Base-by-base conservation (phyloP, 1,140 invertebrate genomes). In the Lineus longissimus region DNA sequence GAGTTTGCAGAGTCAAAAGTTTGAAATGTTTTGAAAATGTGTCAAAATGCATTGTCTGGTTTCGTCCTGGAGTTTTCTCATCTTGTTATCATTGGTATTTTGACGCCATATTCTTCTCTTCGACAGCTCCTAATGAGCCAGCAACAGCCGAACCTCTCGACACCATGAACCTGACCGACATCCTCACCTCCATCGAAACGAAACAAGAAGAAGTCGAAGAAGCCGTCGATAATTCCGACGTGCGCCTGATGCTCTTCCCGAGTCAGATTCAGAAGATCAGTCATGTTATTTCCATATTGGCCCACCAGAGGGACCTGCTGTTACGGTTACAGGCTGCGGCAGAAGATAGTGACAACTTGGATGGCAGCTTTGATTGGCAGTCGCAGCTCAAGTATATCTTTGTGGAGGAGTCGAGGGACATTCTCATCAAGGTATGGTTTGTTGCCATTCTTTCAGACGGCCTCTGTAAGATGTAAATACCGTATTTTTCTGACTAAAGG, bases 221-320 rank as follows among this genome's bases (percentile, higher is more conserved):
- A 51, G n/a, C 55, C 2, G 69, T 64, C 29, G 17, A 57, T 25
- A 43, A 17, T 1, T 51, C 58, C 23, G 72, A 75, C 22, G 19
- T 74, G 22, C 74, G 69, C 63, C 70, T 76, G 41, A 71, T 76
- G 66, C 62, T 78, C 62, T 78, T 78, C 60, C 78, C 76, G 4
- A 72, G 72, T 62, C 76, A 78, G 69, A 76, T 78, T 25, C 76
- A 78, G 43, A 80, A 80, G 66, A 68, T 78, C 11, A 73, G 67
- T 19, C 69, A 65, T 29, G 58, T 80, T 2, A 59, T 80, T 17
- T 65, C 76, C 6, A 64, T 77, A 6, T 62, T 77, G 30, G 73
- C 76, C 19, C 74, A 78, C 59, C 67, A 72, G 31, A 65, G 78
- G 27, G 76, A 80, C 63, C 63, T 77, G n/a, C 59, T 78, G 51